Conservation (phyloP, 2,888 invertebrate species). For the Andrena camellia region DNA sequence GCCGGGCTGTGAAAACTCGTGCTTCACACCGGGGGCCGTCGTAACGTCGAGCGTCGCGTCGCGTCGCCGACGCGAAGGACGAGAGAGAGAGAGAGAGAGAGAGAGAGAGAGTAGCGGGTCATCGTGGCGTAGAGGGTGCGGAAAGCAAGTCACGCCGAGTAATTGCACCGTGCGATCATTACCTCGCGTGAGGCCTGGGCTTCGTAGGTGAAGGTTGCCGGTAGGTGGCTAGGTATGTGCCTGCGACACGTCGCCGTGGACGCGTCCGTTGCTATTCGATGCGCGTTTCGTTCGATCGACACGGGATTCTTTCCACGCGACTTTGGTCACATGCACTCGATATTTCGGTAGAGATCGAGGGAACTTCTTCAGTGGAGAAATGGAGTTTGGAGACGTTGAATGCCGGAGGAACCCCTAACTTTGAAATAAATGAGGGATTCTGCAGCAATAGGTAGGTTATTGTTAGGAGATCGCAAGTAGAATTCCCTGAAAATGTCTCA, state of each 20-base stretch:
- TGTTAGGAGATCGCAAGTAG: too few relatives aligned
- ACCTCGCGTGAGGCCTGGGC: slow-evolving; percentile 71
- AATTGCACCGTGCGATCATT: slow-evolving; percentile 81
- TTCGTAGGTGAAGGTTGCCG: slow-evolving; percentile 68
- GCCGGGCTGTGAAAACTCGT: slow-evolving; percentile 67
- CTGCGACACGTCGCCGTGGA: slow-evolving; percentile 36
- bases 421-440: too few relatives aligned
- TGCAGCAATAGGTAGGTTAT: too few relatives aligned
- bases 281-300: slow-evolving; percentile 38
- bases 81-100: slow-evolving; percentile 36
- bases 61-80: slow-evolving; percentile 25
- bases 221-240: slow-evolving; percentile 57
- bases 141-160: slow-evolving; percentile 84
- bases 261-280: slow-evolving; percentile 36
- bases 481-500: too few relatives aligned
- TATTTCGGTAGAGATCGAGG: neutral
- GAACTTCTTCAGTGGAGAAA: neutral
- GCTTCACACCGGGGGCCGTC: slow-evolving; percentile 40
- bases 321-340: neutral
- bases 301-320: neutral
- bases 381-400: too few relatives aligned
- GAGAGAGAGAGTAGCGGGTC: slow-evolving; percentile 60
- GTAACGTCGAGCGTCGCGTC: slow-evolving; percentile 28
- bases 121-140: slow-evolving; percentile 74
- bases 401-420: too few relatives aligned